Conservation (phyloP, 2,888 invertebrate species). For the Sphaerophoria taeniata region DNA sequence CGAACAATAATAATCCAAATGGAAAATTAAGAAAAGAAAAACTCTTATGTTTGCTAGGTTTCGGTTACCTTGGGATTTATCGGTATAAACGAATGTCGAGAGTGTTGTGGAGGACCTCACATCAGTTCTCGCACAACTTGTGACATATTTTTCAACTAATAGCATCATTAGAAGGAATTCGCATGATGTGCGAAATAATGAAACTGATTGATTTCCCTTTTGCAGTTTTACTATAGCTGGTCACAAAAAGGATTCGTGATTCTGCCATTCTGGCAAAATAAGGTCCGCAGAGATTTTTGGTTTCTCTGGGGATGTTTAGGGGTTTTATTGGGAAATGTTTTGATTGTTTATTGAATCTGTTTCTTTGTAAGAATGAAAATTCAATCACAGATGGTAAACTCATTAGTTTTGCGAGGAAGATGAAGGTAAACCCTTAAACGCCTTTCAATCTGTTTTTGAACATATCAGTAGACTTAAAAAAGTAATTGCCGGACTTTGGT, state of each 20-base stretch:
- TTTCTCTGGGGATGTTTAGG: constrained; percentile 64
- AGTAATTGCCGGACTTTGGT: no score
- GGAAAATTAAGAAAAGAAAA: constrained; percentile 37
- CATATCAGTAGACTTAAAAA: no score
- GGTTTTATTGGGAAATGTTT: constrained; percentile 57
- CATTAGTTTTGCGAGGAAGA: constrained; percentile 55
- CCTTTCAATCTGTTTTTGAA: no score
- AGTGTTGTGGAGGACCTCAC: constrained; percentile 73
- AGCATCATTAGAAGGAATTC: constrained; percentile 68
- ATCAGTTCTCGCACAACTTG: constrained; percentile 58
- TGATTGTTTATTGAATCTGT: constrained; percentile 41
- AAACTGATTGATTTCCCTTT: constrained; percentile 41
- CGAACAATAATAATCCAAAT: constrained; percentile 49
- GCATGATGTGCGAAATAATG: constrained; percentile 58
- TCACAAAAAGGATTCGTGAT: constrained; percentile 4
- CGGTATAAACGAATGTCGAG: constrained; percentile 53
- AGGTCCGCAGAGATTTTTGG: constrained; percentile 23
- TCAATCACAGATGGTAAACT: constrained; percentile 43
- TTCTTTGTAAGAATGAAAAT: constrained; percentile 55
- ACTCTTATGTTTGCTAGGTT: constrained; percentile 44
- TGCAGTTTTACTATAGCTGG: constrained; percentile 14
- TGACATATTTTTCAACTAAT: constrained; percentile 62
- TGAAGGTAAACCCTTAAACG: no score
- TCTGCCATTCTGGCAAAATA: constrained; percentile 14
- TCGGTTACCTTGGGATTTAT: not conserved